Percentiles rank a stretch among this genome's conserved stretches.
phyloP scores from a whole-genome alignment of 1,140 invertebrate species.

The Linepithema humile region DNA sequence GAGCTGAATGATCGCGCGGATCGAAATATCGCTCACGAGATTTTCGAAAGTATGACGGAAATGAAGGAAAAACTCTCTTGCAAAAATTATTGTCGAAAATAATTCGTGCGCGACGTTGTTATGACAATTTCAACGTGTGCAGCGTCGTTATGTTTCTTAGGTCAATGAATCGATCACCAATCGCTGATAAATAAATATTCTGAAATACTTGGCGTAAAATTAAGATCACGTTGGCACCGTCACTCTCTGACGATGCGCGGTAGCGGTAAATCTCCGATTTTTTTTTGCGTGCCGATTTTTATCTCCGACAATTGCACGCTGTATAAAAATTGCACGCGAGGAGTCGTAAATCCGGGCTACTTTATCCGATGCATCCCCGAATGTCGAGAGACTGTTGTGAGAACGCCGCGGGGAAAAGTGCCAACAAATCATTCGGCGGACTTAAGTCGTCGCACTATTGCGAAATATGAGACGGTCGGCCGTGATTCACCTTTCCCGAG shows the following conservation, averaged over 20 bases:
- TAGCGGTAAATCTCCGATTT: neutral
- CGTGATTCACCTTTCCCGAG: conserved; percentile 29
- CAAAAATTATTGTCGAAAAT: conserved; percentile 14
- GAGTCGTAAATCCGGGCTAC: conserved; percentile 18
- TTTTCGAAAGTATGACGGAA: neutral
- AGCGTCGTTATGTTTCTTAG: neutral
- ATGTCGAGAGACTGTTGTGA: neutral
- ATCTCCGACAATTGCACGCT: neutral
- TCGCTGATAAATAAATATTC: neutral
- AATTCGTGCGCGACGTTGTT: neutral
- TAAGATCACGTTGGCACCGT: neutral
- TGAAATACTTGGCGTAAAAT: neutral
- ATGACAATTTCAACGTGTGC: too few relatives aligned
- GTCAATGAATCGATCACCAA: neutral
- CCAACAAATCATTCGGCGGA: conserved; percentile 26
- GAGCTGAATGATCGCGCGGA: neutral
- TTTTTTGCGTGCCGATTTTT: neutral
- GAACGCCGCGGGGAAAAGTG: conserved; percentile 29
- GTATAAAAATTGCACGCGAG: conserved; percentile 14
- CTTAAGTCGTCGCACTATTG: conserved; percentile 14
- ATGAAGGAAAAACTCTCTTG: neutral
- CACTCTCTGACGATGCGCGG: neutral
- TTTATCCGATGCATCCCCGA: conserved; percentile 44
- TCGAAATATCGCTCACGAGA: neutral
- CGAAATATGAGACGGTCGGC: conserved; percentile 41